These are phyloP conservation scores for Spinus olivaceus DNA, from an alignment of 2,797 vertebrate species.

Conservation along the genomic window DNA sequence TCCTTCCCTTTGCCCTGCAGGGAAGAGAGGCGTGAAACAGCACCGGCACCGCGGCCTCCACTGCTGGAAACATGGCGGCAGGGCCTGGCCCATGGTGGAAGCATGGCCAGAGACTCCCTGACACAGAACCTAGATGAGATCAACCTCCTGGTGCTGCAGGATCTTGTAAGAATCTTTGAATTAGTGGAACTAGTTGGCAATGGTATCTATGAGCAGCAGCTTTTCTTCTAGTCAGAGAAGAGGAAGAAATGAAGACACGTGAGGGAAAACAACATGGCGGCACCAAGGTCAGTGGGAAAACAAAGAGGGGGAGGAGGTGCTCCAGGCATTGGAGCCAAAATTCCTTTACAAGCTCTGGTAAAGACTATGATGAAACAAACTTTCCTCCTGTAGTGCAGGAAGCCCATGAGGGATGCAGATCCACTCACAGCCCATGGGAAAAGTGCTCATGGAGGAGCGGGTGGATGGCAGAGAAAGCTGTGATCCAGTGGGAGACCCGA, in stretches of 20 bases:
- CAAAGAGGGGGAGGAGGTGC: not conserved
- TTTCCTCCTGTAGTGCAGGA: not conserved
- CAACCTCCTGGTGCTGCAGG: not conserved
- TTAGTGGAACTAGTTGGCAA: not conserved
- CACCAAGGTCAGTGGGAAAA: not conserved
- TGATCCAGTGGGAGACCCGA: not conserved
- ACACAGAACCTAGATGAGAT: not conserved
- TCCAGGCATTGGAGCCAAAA: not conserved
- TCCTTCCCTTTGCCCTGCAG: not conserved
- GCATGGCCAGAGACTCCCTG: not conserved
- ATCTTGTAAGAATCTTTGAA: not conserved
- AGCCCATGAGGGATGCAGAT: rapidly evolving
- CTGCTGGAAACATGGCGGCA: not conserved
- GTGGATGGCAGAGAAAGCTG: not conserved
- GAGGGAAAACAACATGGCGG: not conserved
- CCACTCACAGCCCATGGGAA: not conserved
- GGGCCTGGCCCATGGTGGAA: not conserved
- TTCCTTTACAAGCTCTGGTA: not conserved
- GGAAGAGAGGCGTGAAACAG: not conserved
- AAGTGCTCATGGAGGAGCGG: not conserved
- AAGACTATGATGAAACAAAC: not conserved
- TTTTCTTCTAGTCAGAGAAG: not conserved
- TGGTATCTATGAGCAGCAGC: not conserved
- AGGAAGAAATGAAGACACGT: not conserved
- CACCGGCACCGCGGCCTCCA: rapidly evolving